phyloP scores from a whole-genome alignment of 2,113 vertebrate genomes.

The Neofelis nebulosa region DNA sequence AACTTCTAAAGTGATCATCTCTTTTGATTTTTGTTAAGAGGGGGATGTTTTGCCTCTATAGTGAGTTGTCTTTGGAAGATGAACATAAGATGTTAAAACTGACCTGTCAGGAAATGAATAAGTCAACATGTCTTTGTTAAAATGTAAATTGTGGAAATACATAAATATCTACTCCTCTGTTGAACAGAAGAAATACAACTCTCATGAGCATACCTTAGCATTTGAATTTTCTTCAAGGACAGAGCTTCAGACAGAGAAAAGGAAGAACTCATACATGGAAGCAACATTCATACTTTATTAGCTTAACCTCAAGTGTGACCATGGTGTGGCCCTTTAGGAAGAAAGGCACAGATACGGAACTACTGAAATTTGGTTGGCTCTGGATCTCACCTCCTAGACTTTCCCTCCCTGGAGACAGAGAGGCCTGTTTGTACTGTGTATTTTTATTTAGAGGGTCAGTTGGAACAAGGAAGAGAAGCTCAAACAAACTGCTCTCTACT shows the following conservation, averaged over 20 bases:
- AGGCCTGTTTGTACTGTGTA: background rate
- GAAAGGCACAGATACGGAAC: background rate
- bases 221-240: background rate
- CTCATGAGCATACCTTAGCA: background rate
- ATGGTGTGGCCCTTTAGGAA: background rate
- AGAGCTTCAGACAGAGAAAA: background rate
- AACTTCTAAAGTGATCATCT: background rate
- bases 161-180: background rate
- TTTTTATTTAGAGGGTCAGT: slow-evolving; percentile 47
- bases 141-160: background rate
- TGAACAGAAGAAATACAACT: background rate
- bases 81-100: background rate
- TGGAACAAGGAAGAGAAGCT: background rate
- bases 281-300: too few relatives aligned
- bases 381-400: background rate
- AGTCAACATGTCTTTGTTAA: background rate
- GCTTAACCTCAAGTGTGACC: background rate
- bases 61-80: background rate
- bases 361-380: background rate
- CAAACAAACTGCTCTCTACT: slow-evolving; percentile 4
- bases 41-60: background rate
- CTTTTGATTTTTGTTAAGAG: background rate
- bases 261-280: background rate
- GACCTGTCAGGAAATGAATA: background rate
- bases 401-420: background rate